Evolutionary conservation across 2,797 vertebrate species (phyloP).

Genomic region (Acanthis flammea): DNA sequence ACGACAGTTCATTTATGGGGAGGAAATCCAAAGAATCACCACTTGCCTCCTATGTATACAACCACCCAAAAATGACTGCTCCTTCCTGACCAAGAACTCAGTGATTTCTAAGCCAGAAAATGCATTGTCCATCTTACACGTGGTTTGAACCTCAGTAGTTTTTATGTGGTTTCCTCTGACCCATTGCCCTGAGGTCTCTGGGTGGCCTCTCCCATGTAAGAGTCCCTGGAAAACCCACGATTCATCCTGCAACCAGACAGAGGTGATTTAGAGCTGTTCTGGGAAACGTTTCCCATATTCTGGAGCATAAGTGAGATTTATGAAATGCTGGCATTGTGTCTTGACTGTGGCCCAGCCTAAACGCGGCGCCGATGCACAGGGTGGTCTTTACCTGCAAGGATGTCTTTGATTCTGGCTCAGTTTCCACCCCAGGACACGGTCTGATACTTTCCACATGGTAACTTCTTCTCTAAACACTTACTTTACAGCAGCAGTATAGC

Average conservation of each 20-base stretch:
- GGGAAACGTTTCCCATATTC: not conserved
- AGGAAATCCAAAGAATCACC: not conserved
- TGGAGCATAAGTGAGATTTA: conserved; percentile 21
- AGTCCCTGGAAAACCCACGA: not conserved
- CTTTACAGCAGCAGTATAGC: not conserved
- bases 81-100: not conserved
- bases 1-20: not conserved
- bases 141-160: not conserved
- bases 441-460: not conserved
- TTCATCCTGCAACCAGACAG: not conserved
- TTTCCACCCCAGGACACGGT: not conserved
- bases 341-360: not conserved
- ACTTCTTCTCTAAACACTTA: not conserved
- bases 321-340: not conserved
- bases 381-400: not conserved
- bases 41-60: not conserved
- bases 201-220: not conserved
- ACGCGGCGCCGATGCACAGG: accelerated
- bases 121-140: not conserved
- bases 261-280: conserved; percentile 12
- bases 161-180: not conserved
- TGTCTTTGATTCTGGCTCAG: not conserved
- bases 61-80: not conserved
- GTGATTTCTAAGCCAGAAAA: not conserved
- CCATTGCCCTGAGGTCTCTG: not conserved